Base-by-base conservation (phyloP, 2,888 invertebrate species). In the Entomobrya proxima region DNA sequence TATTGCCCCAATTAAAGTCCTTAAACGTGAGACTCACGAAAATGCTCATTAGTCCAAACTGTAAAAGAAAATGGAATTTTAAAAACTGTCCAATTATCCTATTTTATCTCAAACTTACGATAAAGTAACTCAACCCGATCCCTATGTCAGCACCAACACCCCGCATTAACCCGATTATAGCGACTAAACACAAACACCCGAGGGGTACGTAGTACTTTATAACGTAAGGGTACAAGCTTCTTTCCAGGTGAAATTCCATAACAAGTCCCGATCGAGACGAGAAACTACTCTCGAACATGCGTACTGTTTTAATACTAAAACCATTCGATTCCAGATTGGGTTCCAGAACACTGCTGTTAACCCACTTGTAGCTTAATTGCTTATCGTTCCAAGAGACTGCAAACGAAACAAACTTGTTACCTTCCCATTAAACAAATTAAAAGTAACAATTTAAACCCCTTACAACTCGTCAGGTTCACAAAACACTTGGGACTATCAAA, bases 21-120 rank as follows among this genome's bases (percentile, higher is more conserved):
- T 47, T 81, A 30, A 76, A 86, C 18, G 47, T 64, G 9, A 86
- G n/a, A 15, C 47, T 76, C 86, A 86, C 81, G 75, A 86, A 86
- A 6, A 86, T 81, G 30, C 47, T 86, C 55, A 81, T 44, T 2
- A 86, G 58, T 5, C 75, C 86, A 55, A 86, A 76, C 85, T 85
- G 40, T 24, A 78, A 35, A 47, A 3, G 11, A 37, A 50, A 47
- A 47, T 9, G 30, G 4, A 24, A 21, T 44, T 9, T 27, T 2
- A 52, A 1, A 79, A 24, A 32, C 52, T 64, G 50, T 35, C 37
- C 32, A 32, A 35, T 32, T 44, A 67, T 18, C 11, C 6, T 15
- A 72, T 37, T 52, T 61, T 24, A 5, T 6, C 3, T n/a, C 9
- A 32, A 32, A 27, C 30, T 11, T 2, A 80, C 80, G 74, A 82